Evolutionary conservation across 2,888 invertebrate species (phyloP).

Genomic region (Nomada ferruginata): DNA sequence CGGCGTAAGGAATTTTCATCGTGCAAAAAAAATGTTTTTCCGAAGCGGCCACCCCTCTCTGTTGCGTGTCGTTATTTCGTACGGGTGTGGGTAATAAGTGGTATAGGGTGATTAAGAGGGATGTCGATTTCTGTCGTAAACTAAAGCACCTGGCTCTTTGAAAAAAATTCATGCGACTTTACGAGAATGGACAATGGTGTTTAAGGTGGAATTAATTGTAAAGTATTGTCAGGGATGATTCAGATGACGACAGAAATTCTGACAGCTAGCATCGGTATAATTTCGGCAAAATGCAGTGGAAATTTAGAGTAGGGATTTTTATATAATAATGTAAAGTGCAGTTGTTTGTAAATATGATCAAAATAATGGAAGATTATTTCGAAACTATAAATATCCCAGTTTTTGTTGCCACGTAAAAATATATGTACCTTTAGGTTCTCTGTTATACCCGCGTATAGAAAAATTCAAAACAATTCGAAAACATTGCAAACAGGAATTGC

Average conservation of each 20-base stretch:
- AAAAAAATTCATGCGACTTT: not conserved
- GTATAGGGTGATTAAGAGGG: constrained; percentile 15
- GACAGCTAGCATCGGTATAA: no score
- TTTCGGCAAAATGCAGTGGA: no score
- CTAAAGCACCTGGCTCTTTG: not conserved
- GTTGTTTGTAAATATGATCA: not conserved
- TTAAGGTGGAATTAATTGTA: not conserved
- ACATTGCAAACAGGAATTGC: no score
- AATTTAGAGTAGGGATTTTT: no score
- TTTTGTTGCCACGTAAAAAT: not conserved
- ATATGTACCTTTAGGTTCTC: not conserved
- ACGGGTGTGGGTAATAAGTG: constrained; percentile 43
- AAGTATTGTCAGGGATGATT: no score
- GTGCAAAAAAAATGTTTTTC: constrained; percentile 68
- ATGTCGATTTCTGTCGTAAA: not conserved
- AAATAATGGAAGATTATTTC: not conserved
- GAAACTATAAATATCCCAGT: not conserved
- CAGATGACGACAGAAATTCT: no score
- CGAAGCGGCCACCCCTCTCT: constrained; percentile 44
- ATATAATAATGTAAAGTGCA: not conserved
- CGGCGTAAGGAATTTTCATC: constrained; percentile 81
- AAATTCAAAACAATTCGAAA: not conserved
- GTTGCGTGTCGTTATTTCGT: constrained; percentile 1
- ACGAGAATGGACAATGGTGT: not conserved
- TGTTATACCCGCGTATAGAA: not conserved